Percentiles rank a stretch among this genome's conserved stretches.
phyloP scores from a whole-genome alignment of 23 tunicate genomes.

The Corella eumyota region DNA sequence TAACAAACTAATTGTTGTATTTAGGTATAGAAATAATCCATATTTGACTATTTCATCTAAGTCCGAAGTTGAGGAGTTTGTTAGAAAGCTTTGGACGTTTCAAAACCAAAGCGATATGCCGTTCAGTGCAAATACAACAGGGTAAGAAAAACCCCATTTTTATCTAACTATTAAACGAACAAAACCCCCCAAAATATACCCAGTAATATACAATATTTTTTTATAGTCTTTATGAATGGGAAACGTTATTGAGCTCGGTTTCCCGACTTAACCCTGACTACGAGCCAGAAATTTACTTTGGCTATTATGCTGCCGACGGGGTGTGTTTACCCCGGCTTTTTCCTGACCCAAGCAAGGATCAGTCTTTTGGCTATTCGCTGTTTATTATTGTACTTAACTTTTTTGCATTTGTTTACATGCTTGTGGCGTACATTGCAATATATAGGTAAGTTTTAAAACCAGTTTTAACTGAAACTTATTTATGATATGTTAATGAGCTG shows the following conservation, averaged over 20 bases:
- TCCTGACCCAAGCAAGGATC: slow-evolving; percentile 13
- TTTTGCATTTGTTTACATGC: slow-evolving; percentile 16
- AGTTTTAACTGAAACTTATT: too few relatives aligned
- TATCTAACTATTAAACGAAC: too few relatives aligned
- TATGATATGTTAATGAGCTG: too few relatives aligned
- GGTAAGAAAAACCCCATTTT: too few relatives aligned
- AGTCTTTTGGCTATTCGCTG: slow-evolving; percentile 20
- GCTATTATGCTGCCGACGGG: slow-evolving; percentile 35
- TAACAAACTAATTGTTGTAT: too few relatives aligned
- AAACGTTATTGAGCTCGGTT: not conserved
- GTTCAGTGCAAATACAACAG: not conserved
- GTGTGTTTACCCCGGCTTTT: slow-evolving; percentile 39
- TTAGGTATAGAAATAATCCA: slow-evolving; percentile 28
- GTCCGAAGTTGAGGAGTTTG: not conserved
- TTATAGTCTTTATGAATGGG: too few relatives aligned
- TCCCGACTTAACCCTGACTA: slow-evolving; percentile 3
- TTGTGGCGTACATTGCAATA: slow-evolving; percentile 12
- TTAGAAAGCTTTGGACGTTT: slow-evolving; percentile 11
- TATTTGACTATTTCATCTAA: slow-evolving; percentile 4
- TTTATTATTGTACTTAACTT: slow-evolving; percentile 27
- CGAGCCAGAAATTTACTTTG: slow-evolving; percentile 14
- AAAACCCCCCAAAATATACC: too few relatives aligned
- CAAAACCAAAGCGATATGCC: not conserved
- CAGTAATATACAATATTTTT: too few relatives aligned
- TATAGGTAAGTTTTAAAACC: slow-evolving; percentile 20